Evolutionary conservation across 2,797 vertebrate genomes (phyloP).

Genomic region (Esox masquinongy): DNA sequence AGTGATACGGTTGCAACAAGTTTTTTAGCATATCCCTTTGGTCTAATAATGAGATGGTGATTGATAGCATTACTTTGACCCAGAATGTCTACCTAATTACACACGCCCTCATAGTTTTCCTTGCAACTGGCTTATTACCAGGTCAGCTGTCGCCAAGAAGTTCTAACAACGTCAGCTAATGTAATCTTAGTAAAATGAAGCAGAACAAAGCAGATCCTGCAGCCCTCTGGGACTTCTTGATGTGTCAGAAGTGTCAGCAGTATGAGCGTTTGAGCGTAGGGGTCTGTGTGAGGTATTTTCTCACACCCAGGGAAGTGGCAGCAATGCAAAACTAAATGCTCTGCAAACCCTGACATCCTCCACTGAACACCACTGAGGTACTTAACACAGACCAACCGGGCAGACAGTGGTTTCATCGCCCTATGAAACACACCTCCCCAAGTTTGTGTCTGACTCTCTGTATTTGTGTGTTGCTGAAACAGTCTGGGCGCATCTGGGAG

Average conservation of each 20-base stretch:
- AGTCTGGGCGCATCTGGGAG: constrained; percentile 69
- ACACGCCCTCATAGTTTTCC: not conserved
- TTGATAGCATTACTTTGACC: constrained; percentile 25
- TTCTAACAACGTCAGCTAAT: not conserved
- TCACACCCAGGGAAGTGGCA: not conserved
- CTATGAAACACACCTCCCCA: constrained; percentile 32
- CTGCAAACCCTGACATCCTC: constrained; percentile 22
- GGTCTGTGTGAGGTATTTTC: not conserved
- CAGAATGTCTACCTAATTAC: constrained; percentile 33
- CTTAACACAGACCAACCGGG: constrained; percentile 18
- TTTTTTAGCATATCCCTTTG: constrained; percentile 23
- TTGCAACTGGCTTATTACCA: not conserved
- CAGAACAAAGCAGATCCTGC: constrained; percentile 8
- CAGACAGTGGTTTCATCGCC: constrained; percentile 34
- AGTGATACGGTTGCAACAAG: constrained; percentile 8
- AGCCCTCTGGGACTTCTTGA: not conserved
- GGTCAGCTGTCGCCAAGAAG: not conserved
- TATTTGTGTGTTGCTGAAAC: constrained; percentile 2
- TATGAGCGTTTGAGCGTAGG: not conserved
- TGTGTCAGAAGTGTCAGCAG: not conserved
- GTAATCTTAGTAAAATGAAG: constrained; percentile 4
- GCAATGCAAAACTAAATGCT: constrained; percentile 1
- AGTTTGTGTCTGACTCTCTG: constrained; percentile 23
- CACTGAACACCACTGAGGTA: constrained; percentile 10
- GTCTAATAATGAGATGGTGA: constrained; percentile 15